Conservation (phyloP, 2,888 invertebrate species). For the Auanema freiburgensis region DNA sequence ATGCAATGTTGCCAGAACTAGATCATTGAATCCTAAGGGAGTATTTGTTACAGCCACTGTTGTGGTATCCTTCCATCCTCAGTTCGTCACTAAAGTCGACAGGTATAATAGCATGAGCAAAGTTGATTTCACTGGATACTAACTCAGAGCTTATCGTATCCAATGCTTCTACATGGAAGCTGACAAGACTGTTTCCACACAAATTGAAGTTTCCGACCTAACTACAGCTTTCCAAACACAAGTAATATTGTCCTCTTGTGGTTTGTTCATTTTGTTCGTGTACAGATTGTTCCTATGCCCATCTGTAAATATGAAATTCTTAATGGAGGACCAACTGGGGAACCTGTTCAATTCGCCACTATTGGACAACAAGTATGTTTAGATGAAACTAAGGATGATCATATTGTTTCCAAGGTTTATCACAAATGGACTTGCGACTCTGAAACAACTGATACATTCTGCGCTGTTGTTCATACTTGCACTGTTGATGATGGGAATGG, state of each 20-base stretch:
- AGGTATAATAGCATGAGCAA: no score
- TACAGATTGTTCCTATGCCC: conserved; percentile 63
- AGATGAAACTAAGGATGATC: no score
- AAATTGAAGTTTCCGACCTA: conserved; percentile 62
- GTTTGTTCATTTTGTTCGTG: no score
- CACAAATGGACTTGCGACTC: conserved; percentile 64
- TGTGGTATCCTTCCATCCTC: conserved; percentile 64
- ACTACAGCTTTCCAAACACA: conserved; percentile 63
- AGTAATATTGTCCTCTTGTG: no score
- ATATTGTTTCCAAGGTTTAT: conserved; percentile 40
- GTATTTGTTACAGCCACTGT: conserved; percentile 63
- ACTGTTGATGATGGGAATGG: conserved; percentile 64
- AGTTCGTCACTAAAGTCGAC: conserved; percentile 61
- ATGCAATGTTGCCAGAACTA: conserved; percentile 63
- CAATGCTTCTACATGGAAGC: conserved; percentile 65
- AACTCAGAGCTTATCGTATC: conserved; percentile 62
- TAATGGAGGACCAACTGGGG: conserved; percentile 62
- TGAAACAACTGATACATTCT: conserved; percentile 63
- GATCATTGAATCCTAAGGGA: conserved; percentile 63
- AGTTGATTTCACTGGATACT: no score
- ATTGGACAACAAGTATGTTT: conserved; percentile 55
- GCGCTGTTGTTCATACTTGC: conserved; percentile 62
- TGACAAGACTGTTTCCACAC: conserved; percentile 62
- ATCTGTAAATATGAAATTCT: conserved; percentile 63
- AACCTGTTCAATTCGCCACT: conserved; percentile 62